These are phyloP conservation scores for Piaya cayana DNA, from an alignment of 2,113 vertebrate species.

Conservation along the genomic window DNA sequence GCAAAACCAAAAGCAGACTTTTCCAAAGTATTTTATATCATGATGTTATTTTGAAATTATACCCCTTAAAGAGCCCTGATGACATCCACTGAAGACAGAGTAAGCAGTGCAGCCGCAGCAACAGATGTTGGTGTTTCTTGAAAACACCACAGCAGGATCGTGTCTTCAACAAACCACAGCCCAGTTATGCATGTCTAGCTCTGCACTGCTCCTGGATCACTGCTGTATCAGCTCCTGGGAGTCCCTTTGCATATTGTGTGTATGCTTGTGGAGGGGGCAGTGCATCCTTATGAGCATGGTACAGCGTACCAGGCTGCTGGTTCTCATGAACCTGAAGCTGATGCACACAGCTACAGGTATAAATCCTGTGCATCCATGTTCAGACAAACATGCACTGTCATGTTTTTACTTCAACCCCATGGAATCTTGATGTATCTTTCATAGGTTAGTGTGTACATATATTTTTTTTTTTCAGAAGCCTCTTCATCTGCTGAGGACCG, in stretches of 20 bases:
- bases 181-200: neutral
- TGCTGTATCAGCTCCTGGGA: neutral
- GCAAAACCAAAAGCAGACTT: neutral
- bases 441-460: neutral
- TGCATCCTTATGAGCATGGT: neutral
- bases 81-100: neutral
- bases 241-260: neutral
- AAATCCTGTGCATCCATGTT: neutral
- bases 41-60: neutral
- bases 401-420: neutral
- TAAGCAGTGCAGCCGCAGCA: neutral
- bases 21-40: neutral
- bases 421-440: neutral
- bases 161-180: neutral
- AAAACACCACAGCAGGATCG: neutral
- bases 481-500: neutral
- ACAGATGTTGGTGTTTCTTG: accelerated
- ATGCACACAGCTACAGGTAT: neutral
- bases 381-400: accelerated
- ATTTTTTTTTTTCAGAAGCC: neutral
- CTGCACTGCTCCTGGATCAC: neutral
- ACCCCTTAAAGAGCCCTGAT: neutral
- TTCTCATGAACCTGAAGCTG: neutral
- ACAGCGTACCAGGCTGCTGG: neutral
- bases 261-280: neutral